These are phyloP conservation scores for Drosophila recens DNA, from an alignment of 2,888 invertebrate genomes.

Conservation along the genomic window DNA sequence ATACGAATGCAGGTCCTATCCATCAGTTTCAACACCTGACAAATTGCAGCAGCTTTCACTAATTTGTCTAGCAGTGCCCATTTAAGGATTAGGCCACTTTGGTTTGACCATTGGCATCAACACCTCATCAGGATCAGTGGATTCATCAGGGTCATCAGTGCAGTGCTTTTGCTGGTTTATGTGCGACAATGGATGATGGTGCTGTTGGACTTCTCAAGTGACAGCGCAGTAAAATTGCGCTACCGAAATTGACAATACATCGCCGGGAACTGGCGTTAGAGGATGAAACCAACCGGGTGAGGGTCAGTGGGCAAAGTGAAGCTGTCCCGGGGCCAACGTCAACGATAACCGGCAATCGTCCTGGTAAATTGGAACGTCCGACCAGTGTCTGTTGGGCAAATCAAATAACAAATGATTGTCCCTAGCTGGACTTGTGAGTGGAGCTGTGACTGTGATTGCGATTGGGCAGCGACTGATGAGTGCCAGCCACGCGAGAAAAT, in stretches of 20 bases:
- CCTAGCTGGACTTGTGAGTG: conserved; percentile 30
- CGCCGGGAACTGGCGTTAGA: conserved; percentile 25
- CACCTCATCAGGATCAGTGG: conserved; percentile 46
- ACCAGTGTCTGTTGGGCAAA: conserved; percentile 51
- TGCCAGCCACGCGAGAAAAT: conserved; percentile 60
- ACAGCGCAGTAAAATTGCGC: conserved; percentile 50
- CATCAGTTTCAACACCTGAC: background rate
- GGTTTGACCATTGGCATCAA: conserved; percentile 33
- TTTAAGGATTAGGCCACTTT: background rate
- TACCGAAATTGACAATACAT: conserved; percentile 54
- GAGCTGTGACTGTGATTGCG: conserved; percentile 50
- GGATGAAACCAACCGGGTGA: background rate
- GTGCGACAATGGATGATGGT: conserved; percentile 16
- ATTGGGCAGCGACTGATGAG: conserved; percentile 59
- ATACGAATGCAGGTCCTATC: background rate
- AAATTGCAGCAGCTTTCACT: background rate
- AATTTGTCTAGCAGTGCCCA: background rate
- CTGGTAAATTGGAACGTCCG: conserved; percentile 64
- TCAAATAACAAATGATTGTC: conserved; percentile 76
- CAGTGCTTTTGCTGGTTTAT: conserved; percentile 33
- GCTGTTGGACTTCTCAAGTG: conserved; percentile 29
- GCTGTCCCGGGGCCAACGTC: conserved; percentile 38
- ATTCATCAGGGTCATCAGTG: conserved; percentile 21
- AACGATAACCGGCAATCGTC: conserved; percentile 60
- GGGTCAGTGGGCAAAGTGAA: conserved; percentile 2